Evolutionary conservation across 2,797 vertebrate genomes (phyloP).

Genomic region (Balearica regulorum): DNA sequence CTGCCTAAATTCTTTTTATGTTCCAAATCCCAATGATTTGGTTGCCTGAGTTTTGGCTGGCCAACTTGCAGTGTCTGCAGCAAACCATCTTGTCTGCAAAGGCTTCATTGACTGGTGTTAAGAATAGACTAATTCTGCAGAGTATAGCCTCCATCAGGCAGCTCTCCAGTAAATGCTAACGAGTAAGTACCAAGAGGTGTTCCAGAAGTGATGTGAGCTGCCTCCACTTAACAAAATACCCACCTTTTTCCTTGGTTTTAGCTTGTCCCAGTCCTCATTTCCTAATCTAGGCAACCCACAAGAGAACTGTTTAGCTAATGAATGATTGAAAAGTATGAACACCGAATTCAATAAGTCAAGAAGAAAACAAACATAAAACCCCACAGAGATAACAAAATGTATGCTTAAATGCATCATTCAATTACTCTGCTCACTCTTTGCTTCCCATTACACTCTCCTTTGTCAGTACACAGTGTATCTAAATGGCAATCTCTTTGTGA

Average conservation of each 20-base stretch:
- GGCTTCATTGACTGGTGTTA: not conserved
- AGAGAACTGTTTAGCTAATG: slow-evolving; percentile 57
- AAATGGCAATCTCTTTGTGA: slow-evolving; percentile 48
- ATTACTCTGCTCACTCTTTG: slow-evolving; percentile 23
- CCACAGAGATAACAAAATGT: slow-evolving; percentile 58
- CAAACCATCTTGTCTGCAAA: not conserved
- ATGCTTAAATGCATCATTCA: slow-evolving; percentile 60
- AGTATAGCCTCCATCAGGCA: not conserved
- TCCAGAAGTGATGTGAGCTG: slow-evolving; percentile 28
- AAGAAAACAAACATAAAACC: slow-evolving; percentile 61
- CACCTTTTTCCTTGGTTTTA: slow-evolving; percentile 30
- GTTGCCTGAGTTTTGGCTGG: not conserved
- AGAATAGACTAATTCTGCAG: not conserved
- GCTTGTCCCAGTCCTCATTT: slow-evolving; percentile 24
- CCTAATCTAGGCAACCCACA: slow-evolving; percentile 44
- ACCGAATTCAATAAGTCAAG: slow-evolving; percentile 45
- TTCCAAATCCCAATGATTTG: slow-evolving; percentile 1
- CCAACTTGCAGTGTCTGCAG: not conserved
- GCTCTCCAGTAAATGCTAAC: not conserved
- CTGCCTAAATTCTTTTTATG: not conserved
- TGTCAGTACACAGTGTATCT: slow-evolving; percentile 38
- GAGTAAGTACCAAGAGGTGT: not conserved
- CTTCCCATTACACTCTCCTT: slow-evolving; percentile 36
- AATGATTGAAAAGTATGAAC: slow-evolving; percentile 64
- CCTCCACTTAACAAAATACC: not conserved